Evolutionary conservation across 2,888 invertebrate genomes (phyloP).

Genomic region (Epsilonema sp.): DNA sequence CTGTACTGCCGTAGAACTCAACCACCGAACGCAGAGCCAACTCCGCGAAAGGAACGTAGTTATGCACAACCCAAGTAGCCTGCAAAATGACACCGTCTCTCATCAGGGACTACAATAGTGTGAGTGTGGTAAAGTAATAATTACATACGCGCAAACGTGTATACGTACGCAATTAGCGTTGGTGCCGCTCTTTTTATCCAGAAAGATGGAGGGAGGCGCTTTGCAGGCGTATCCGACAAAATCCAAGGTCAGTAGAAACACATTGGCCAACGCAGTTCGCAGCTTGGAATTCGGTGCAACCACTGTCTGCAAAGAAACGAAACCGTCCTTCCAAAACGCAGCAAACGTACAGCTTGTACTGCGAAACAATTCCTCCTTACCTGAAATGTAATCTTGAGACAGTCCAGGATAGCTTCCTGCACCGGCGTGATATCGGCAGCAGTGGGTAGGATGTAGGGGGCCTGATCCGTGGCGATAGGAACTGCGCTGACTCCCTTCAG

Average conservation of each 20-base stretch:
- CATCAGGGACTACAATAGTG: no score
- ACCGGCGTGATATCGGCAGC: conserved; percentile 59
- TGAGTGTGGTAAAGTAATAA: no score
- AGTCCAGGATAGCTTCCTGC: conserved; percentile 62
- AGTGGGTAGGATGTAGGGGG: conserved; percentile 57
- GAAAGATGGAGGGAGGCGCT: not conserved
- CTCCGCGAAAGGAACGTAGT: conserved; percentile 67
- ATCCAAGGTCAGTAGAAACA: conserved; percentile 32
- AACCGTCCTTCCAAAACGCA: no score
- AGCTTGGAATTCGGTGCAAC: no score
- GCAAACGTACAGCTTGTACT: no score
- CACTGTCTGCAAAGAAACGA: no score
- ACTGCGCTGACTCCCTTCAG: conserved; percentile 55
- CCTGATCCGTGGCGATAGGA: conserved; percentile 56
- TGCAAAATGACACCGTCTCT: no score
- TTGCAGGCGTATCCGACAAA: conserved; percentile 24
- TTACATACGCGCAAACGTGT: no score
- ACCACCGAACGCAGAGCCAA: conserved; percentile 52
- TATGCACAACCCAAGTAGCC: conserved; percentile 55
- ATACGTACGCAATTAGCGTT: not conserved
- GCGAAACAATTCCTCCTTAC: conserved; percentile 44
- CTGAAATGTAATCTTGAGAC: conserved; percentile 67
- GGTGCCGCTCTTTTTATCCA: conserved; percentile 10
- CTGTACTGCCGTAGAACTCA: conserved; percentile 51
- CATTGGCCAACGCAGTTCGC: conserved; percentile 27